Base-by-base conservation (phyloP, 2,797 vertebrate species). In the Falco biarmicus region DNA sequence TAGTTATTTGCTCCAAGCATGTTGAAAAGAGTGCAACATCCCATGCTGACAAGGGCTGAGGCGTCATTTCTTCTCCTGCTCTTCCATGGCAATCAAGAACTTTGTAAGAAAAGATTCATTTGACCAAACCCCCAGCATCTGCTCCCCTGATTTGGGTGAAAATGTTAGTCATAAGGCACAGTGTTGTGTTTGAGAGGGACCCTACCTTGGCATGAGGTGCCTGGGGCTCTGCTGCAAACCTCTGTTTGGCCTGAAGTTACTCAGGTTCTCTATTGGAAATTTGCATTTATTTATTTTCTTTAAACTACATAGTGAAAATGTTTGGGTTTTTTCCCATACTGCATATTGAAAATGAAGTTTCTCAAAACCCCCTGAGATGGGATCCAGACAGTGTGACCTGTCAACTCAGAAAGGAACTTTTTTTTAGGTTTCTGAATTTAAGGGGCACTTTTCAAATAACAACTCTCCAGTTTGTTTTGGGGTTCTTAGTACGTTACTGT, bases 321-420 rank as follows among this genome's bases (percentile, higher is more conserved):
- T 48, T 22, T 10, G 22, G 48, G 8, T 48, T 24, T 45, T 45
- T 45, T 45, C 8, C 45, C 48, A 71, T 6, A 47, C 9, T 45
- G 16, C 6, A 13, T n/a, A n/a, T 12, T 56, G 29, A 51, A 84
- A 64, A 50, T 12, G 11, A 4, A 1, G 0, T 32, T 34, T 71
- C 80, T 66, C 11, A 63, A 17, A 24, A 83, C 5, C 11, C 11
- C 16, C 28, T 61, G 48, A 73, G 86, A 59, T 56, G 18, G 13
- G 3, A 41, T 43, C 32, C 24, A 25, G 34, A 47, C 10, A 74
- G 26, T 3, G 5, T 26, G 9, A 32, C 7, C 24, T 70, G 11
- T 9, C 37, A 64, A 13, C 10, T 92, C 39, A 6, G 4, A 56
- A 74, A 19, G 4, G 5, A 85, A 37, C 37, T 73, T 6, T 1